Percentiles rank a stretch among this genome's conserved stretches.
These are phyloP conservation scores for Brachyhypopomus gauderio DNA, from an alignment of 2,113 vertebrate genomes.

Conservation along the genomic window DNA sequence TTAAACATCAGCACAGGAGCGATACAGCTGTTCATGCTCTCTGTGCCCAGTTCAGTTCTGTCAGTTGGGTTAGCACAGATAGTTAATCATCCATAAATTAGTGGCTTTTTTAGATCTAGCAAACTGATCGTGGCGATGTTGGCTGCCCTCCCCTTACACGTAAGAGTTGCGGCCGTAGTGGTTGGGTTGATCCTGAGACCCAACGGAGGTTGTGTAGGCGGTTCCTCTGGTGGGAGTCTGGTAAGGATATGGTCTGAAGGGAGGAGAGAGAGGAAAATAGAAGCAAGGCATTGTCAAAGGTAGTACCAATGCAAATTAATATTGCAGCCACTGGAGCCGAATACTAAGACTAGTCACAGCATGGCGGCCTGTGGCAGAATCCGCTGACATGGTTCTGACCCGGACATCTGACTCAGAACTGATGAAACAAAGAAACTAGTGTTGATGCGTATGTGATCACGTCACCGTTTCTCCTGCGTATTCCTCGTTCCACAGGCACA, in stretches of 20 bases:
- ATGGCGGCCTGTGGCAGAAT: too few relatives aligned
- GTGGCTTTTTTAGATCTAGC: neutral
- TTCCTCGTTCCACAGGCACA: conserved; percentile 58
- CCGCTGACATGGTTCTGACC: too few relatives aligned
- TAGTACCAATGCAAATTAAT: too few relatives aligned
- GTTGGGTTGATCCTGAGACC: conserved; percentile 54
- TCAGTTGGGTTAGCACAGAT: too few relatives aligned
- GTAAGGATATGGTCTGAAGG: conserved; percentile 59
- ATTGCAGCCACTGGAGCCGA: too few relatives aligned
- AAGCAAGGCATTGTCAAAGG: neutral
- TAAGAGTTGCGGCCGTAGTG: conserved; percentile 72
- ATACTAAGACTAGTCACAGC: too few relatives aligned
- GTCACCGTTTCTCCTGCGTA: conserved; percentile 63
- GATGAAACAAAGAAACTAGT: neutral
- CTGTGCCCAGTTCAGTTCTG: too few relatives aligned
- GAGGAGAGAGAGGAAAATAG: neutral
- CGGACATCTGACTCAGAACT: neutral
- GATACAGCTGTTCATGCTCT: too few relatives aligned
- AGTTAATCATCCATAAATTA: too few relatives aligned
- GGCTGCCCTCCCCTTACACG: conserved; percentile 58
- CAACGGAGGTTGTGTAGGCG: conserved; percentile 37
- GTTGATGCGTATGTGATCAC: neutral
- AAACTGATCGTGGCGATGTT: neutral
- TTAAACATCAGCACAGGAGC: too few relatives aligned
- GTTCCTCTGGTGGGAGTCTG: conserved; percentile 49